Evolutionary conservation across 2,888 invertebrate species (phyloP).

Genomic region (Acrocera orbiculus): DNA sequence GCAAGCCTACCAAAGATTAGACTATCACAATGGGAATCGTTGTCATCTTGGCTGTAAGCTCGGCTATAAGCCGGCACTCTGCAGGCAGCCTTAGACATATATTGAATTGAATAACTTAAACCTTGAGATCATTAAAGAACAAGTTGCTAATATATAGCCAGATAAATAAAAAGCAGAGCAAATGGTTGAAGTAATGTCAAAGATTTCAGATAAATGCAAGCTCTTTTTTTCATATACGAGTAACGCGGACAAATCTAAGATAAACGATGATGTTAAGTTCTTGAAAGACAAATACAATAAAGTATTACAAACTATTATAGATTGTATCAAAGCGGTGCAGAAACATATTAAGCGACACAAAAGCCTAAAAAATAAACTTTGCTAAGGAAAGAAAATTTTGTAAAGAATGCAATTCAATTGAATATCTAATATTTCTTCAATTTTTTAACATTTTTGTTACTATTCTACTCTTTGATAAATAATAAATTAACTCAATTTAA

Average conservation of each 20-base stretch:
- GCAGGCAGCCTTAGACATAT: too few species aligned
- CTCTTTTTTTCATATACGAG: slow-evolving; percentile 61
- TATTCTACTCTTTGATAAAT: too few species aligned
- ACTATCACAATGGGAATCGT: too few species aligned
- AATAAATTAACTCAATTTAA: too few species aligned
- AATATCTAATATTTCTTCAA: too few species aligned
- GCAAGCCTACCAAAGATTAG: too few species aligned
- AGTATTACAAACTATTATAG: slow-evolving; percentile 55
- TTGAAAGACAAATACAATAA: slow-evolving; percentile 62
- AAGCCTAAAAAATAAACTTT: slow-evolving; percentile 60
- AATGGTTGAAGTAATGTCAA: slow-evolving; percentile 51
- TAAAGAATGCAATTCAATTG: slow-evolving; percentile 68
- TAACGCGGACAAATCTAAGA: slow-evolving; percentile 67
- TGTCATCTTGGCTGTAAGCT: too few species aligned
- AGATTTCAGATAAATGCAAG: slow-evolving; percentile 62
- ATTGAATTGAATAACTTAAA: slow-evolving; percentile 66
- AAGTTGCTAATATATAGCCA: slow-evolving; percentile 71
- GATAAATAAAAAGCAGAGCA: slow-evolving; percentile 51
- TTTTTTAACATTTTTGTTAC: too few species aligned
- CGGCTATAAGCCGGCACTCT: too few species aligned
- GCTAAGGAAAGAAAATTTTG: slow-evolving; percentile 63
- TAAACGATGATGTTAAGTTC: slow-evolving; percentile 63
- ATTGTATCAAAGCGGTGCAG: slow-evolving; percentile 52
- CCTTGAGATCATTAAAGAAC: slow-evolving; percentile 69
- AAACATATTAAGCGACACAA: slow-evolving; percentile 66